Percentiles rank a stretch among this genome's conserved stretches.
Evolutionary conservation across 2,113 vertebrate species (phyloP).

Genomic region (Actenoides hombroni): DNA sequence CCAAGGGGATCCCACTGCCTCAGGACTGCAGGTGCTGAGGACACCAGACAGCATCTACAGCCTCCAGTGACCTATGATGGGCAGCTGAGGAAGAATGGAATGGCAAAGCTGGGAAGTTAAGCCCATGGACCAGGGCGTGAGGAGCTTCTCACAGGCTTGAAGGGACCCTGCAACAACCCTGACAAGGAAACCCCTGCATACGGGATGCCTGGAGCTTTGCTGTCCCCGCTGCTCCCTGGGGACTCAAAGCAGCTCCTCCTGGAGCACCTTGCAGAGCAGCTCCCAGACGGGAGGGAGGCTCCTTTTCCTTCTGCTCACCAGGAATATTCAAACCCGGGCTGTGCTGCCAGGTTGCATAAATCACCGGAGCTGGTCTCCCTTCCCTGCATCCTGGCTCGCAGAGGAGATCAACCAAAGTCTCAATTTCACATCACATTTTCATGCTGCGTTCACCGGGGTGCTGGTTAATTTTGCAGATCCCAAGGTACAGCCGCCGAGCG

Average conservation of each 20-base stretch:
- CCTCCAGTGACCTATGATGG: rapidly evolving
- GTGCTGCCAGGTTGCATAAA: not conserved
- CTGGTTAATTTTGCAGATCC: not conserved
- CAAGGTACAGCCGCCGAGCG: not conserved
- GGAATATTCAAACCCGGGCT: not conserved
- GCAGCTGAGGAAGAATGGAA: not conserved
- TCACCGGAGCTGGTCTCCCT: not conserved
- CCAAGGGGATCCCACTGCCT: not conserved
- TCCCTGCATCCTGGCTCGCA: not conserved
- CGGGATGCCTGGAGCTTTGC: no score
- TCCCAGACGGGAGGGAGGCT: no score
- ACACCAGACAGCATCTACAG: rapidly evolving
- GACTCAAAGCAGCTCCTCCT: not conserved
- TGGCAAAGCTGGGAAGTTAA: no score
- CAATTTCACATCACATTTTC: not conserved
- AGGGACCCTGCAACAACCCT: not conserved
- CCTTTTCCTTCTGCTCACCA: not conserved
- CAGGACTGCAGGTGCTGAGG: not conserved
- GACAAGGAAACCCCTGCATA: rapidly evolving
- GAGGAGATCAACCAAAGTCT: not conserved
- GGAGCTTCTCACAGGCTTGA: not conserved
- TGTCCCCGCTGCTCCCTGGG: rapidly evolving
- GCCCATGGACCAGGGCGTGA: rapidly evolving
- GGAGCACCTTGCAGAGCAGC: not conserved
- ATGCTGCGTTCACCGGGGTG: not conserved